Evolutionary conservation across 2,888 invertebrate genomes (phyloP), one percentile per base, ranked within the genome.

Genomic region (Tipula lateralis): DNA sequence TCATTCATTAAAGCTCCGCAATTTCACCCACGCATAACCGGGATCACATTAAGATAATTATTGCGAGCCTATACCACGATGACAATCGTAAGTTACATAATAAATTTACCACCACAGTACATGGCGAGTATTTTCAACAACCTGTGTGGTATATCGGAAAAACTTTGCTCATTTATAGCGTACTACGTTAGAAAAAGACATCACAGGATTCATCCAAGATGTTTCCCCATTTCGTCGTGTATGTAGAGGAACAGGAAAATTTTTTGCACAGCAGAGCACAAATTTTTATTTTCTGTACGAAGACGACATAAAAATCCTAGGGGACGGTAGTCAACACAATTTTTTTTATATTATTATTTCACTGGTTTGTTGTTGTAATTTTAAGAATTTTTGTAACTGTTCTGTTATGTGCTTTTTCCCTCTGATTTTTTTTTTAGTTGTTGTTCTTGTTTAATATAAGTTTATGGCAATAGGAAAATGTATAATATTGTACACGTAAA

Each of bases 291-390:
- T 44, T 44, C n/a, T 44, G 16, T 50, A 50, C 66, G 66, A 66
- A 66, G 66, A 66, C 66, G 66, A 66, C 66, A 66, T 19, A 66
- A 66, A 66, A 66, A 24, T 24, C 66, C 66, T 66, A 66, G 24
- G 66, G 66, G 66, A 66, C 66, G 66, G 66, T 66, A 66, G 66
- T 66, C 66, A 66, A 66, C 66, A 66, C 66, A 66, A 24, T 66
- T 66, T 66, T 44, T 66, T 66, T 13, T 66, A 19, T 24, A 66
- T 24, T 66, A 66, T 66, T 66, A 24, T 66, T 50, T 50, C 44
- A 50, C n/a, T 4, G 36, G 2, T 66, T 66, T 66, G 66, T 66
- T 66, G 66, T 66, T 66, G 66, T 24, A 66, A 24, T 66, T 66
- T 66, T 66, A 66, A 66, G 66, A 66, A 66, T 24, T 66, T 66